Conservation (phyloP, 2,113 vertebrate species). For the Ochotona curzoniae region DNA sequence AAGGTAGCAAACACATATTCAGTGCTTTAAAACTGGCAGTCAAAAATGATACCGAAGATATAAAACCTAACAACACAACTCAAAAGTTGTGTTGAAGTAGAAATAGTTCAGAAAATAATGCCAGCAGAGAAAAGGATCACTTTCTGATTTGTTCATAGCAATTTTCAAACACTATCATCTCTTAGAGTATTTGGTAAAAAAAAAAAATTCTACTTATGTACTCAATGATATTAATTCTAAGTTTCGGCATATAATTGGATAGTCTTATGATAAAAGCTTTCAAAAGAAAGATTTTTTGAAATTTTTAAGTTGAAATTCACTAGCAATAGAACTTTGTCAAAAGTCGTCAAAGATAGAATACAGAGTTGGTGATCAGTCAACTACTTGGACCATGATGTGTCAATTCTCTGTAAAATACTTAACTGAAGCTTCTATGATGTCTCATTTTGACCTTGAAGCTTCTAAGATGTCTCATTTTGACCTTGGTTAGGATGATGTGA, state of each 20-base stretch:
- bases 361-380: neutral
- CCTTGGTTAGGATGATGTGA: constrained; percentile 5
- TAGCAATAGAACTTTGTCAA: neutral
- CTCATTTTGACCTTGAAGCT: constrained; percentile 28
- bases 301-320: constrained; percentile 57
- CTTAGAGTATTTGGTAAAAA: neutral
- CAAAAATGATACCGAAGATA: constrained; percentile 18
- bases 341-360: constrained; percentile 5
- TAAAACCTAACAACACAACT: neutral
- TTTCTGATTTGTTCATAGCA: neutral
- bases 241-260: neutral
- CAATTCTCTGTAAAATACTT: constrained; percentile 41
- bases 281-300: constrained; percentile 49
- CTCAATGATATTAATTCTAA: constrained; percentile 32
- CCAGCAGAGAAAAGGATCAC: neutral
- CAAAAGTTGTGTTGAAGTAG: neutral
- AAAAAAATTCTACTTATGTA: neutral
- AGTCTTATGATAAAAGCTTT: constrained; percentile 14
- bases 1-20: neutral
- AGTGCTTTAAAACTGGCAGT: neutral
- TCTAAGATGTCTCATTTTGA: constrained; percentile 41
- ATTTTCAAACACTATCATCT: neutral
- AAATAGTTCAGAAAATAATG: constrained; percentile 24
- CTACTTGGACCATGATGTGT: neutral
- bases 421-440: constrained; percentile 30